Evolutionary conservation across 2,797 vertebrate genomes (phyloP).

Genomic region (Lophius americanus): DNA sequence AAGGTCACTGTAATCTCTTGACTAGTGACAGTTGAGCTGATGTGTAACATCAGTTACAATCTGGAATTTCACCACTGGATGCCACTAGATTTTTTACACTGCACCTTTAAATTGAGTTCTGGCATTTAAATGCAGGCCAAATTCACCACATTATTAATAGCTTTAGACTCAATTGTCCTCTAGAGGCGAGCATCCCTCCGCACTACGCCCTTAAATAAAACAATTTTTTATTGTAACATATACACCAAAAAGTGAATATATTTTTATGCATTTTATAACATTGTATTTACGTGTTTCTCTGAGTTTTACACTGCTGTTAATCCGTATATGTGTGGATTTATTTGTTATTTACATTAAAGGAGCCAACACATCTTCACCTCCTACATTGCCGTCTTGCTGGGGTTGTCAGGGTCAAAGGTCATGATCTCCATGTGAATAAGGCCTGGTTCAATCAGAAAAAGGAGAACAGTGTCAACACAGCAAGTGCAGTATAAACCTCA

Average conservation of each 20-base stretch:
- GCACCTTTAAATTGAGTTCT: too few species aligned
- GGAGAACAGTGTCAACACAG: slow-evolving; percentile 5
- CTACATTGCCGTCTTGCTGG: slow-evolving; percentile 76
- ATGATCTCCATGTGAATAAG: slow-evolving; percentile 88
- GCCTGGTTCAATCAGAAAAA: slow-evolving; percentile 57
- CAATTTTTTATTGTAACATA: neutral
- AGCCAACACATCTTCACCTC: neutral
- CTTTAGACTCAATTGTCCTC: neutral
- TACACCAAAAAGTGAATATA: neutral
- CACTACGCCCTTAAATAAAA: slow-evolving; percentile 1
- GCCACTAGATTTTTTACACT: too few species aligned
- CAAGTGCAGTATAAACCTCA: too few species aligned
- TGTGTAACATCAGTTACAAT: too few species aligned
- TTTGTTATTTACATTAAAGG: neutral
- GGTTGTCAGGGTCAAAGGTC: slow-evolving; percentile 84
- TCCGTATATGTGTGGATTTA: neutral
- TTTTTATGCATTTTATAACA: neutral
- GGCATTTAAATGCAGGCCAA: neutral
- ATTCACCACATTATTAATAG: neutral
- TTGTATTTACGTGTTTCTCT: neutral
- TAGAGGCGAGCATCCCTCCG: slow-evolving; percentile 10
- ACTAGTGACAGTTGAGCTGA: too few species aligned
- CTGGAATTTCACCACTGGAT: too few species aligned
- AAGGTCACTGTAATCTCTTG: too few species aligned
- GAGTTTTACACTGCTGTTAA: slow-evolving; percentile 6